A percentile compares a stretch with the other conserved stretches of the same genome.
These are phyloP conservation scores for Porites australiensis DNA, from an alignment of 64 coral and sea anemone genomes.

Conservation along the genomic window DNA sequence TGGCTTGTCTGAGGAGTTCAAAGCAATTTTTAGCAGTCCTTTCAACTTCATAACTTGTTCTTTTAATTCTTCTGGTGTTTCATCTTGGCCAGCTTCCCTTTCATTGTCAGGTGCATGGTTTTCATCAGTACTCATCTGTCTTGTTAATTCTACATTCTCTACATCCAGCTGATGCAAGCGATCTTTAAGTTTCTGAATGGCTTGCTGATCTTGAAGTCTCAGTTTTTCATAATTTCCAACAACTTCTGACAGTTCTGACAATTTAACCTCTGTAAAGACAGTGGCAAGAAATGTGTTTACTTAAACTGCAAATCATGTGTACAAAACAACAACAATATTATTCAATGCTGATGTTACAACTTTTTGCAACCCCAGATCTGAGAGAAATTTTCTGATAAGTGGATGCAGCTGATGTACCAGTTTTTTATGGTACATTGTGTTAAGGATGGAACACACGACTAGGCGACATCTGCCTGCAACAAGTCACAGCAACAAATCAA, in stretches of 20 bases:
- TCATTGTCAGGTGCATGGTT: constrained; percentile 70
- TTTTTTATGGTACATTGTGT: not conserved
- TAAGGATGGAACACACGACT: no score
- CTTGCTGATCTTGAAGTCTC: constrained; percentile 85
- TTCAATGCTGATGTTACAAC: no score
- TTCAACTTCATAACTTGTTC: constrained; percentile 85
- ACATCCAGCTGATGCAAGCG: constrained; percentile 83
- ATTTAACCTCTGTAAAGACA: constrained; percentile 75
- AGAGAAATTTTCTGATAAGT: no score
- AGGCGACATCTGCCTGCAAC: no score
- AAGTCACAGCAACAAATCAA: no score
- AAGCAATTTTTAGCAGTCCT: constrained; percentile 71
- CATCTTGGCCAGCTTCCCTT: constrained; percentile 23
- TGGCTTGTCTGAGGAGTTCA: constrained; percentile 63
- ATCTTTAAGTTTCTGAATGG: constrained; percentile 94
- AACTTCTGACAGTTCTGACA: constrained; percentile 96
- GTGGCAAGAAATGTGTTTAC: not conserved
- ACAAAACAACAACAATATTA: no score
- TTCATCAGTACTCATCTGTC: constrained; percentile 57
- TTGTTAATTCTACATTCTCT: constrained; percentile 74
- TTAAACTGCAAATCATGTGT: no score
- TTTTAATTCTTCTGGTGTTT: constrained; percentile 64
- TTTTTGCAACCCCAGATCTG: no score
- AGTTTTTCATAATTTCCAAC: constrained; percentile 96
- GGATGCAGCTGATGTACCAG: no score